phyloP scores from a whole-genome alignment of 2,888 invertebrate genomes.

The Tachina grossa region DNA sequence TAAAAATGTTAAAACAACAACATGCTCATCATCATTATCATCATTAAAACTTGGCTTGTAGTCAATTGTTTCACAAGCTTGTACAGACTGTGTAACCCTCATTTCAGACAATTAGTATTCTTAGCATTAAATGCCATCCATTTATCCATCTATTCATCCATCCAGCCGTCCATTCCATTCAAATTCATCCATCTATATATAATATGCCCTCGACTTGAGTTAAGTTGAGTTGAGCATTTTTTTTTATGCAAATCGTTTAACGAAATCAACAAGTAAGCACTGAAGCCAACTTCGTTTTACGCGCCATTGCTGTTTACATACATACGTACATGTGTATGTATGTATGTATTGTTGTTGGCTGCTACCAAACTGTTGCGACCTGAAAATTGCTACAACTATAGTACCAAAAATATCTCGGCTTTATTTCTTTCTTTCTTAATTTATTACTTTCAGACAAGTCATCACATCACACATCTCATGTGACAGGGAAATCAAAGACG shows the following conservation, averaged over 20 bases:
- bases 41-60: constrained; percentile 36
- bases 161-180: constrained; percentile 45
- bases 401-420: constrained; percentile 60
- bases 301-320: constrained; percentile 45
- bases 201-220: constrained; percentile 38
- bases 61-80: constrained; percentile 8
- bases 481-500: constrained; percentile 14
- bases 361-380: constrained; percentile 68
- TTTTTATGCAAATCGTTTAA: constrained; percentile 70
- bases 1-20: constrained; percentile 4
- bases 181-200: constrained; percentile 46
- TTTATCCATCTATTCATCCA: constrained; percentile 47
- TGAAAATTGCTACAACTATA: constrained; percentile 47
- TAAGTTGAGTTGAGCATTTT: constrained; percentile 33
- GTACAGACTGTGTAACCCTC: constrained; percentile 44
- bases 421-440: constrained; percentile 34
- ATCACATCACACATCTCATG: constrained; percentile 47
- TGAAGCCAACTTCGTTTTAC: constrained; percentile 41
- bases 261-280: constrained; percentile 58
- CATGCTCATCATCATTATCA: neutral
- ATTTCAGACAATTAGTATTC: constrained; percentile 69
- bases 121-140: constrained; percentile 63
- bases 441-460: constrained; percentile 31
- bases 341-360: constrained; percentile 10
- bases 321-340: too few relatives aligned